Evolutionary conservation across 2,888 invertebrate genomes (phyloP), one percentile per base, ranked within the genome.

Genomic region (Argyra leucocephala): DNA sequence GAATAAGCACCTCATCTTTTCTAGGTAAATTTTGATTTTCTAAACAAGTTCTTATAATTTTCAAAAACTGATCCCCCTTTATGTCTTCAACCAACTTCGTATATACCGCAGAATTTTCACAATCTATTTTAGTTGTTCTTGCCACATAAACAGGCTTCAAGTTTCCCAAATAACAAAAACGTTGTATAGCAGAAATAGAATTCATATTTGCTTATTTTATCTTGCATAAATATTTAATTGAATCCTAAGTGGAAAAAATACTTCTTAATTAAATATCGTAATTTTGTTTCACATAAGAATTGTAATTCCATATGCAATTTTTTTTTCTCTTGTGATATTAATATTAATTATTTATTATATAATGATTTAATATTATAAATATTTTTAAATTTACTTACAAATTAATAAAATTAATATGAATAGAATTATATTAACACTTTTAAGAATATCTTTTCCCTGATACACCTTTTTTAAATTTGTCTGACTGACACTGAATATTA

Each of bases 151-250:
- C 73, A 5, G 77, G 73, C 3, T 69, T 70, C 18, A 74, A 65
- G 0, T 64, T 67, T 12, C 76, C 75, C 61, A 78, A 66, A 57
- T 71, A 76, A 61, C 76, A 77, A 64, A 72, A 77, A 18, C 76
- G 74, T 22, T 70, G 70, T 4, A 76, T 48, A n/a, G 48, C 48
- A 48, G 48, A 15, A 18, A 5, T n/a, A 12, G 12, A 9, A 48
- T 48, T 48, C 48, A 48, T 48, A 15, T 18, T 48, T n/a, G 15
- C 15, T 48, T 48, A 18, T n/a, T 5, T 5, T 48, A 18, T 48
- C n/a, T 48, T 48, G 48, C 48, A 48, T 48, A 48, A 5, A n/a
- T 48, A n/a, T 48, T 9, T 48, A 48, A 48, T 3, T 18, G n/a
- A 48, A 48, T 12, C 18, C 18, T 18, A 48, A 37, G 26, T 6